Evolutionary conservation across 2,888 invertebrate genomes (phyloP), one percentile per base, ranked within the genome.

Genomic region (Synanthedon vespiformis): DNA sequence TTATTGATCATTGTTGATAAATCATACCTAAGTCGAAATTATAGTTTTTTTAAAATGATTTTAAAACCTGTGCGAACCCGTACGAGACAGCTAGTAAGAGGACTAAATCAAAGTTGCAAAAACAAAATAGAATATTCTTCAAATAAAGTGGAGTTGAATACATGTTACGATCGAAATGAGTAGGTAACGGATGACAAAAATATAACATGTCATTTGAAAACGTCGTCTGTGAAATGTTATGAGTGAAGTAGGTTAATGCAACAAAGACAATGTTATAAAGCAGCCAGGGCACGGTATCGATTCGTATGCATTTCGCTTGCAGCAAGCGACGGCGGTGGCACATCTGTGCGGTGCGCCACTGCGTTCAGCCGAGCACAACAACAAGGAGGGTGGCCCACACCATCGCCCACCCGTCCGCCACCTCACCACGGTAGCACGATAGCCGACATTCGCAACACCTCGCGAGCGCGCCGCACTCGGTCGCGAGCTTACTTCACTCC

Each of bases 361-460:
- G 71, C 74, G 75, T 73, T 74, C 81, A 77, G 69, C 68, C 72
- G 72, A 74, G 73, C 77, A 72, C 70, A 65, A 67, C 71, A 68
- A 65, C 54, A 49, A 66, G 65, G 65, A 62, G 64, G 61, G 48
- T 40, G 58, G 57, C 60, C 61, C 52, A 51, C 54, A 57, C 58
- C 58, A 58, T 62, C 53, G 58, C 57, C 54, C 54, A 12, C 44
- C 6, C 44, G 58, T 48, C 56, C 56, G 51, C 51, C 51, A 60
- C 52, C 62, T 60, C 58, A 56, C 67, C 67, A 57, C 68, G 60
- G 69, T 70, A 73, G 71, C 72, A 72, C 80, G 80, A 77, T 80
- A 80, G 74, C 79, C 78, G 79, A 79, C 84, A 79, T 78, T 81
- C 77, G 75, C 78, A 77, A 86, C 86, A 86, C 85, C 84, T 85